Evolutionary conservation across 2,113 vertebrate genomes (phyloP).

Genomic region (Picathartes gymnocephalus): DNA sequence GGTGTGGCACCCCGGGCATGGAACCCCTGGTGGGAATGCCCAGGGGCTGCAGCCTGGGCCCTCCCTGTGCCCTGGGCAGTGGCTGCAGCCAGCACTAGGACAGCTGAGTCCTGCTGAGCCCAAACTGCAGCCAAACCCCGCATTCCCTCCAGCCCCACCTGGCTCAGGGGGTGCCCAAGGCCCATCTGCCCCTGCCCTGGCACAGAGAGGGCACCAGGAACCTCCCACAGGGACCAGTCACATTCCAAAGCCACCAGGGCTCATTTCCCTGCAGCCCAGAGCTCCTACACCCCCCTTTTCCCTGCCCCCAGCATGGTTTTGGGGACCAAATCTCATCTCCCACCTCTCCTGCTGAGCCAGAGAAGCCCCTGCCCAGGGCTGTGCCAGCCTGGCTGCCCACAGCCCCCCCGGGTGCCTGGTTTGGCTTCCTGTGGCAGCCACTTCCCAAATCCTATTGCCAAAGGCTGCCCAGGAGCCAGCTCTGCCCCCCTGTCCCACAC

Average conservation of each 20-base stretch:
- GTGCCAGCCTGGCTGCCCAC: neutral
- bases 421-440: neutral
- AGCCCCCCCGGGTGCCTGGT: neutral
- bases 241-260: neutral
- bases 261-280: neutral
- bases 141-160: neutral
- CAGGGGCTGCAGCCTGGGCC: neutral
- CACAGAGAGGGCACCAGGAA: neutral
- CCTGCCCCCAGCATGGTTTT: neutral
- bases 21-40: accelerated
- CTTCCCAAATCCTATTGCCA: accelerated
- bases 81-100: neutral
- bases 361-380: neutral
- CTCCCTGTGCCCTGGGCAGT: neutral
- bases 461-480: neutral
- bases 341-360: accelerated
- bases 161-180: neutral
- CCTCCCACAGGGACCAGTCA: neutral
- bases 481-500: neutral
- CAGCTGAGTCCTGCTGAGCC: neutral
- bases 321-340: neutral
- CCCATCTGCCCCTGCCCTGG: neutral
- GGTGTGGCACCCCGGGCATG: neutral
- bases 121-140: neutral
- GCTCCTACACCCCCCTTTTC: neutral